Evolutionary conservation across 2,888 invertebrate genomes (phyloP), one percentile per base, ranked within the genome.

Genomic region (Unio delphinus): DNA sequence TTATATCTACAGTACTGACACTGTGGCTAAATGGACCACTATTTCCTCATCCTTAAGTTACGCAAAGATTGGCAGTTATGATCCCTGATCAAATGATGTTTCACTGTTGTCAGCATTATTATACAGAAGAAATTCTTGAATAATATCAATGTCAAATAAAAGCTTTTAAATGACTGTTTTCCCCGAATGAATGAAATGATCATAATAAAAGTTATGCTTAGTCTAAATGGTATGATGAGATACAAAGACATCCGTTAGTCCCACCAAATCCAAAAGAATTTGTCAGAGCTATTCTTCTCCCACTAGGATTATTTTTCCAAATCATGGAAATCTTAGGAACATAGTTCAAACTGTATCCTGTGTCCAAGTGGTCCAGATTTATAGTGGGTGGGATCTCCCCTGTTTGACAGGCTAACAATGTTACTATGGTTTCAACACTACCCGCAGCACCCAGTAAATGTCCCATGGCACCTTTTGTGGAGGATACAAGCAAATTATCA

Each of bases 221-320:
- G 34, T 34, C 64, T 30, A 34, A 26, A 17, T 5, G 18, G 17
- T n/a, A 23, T 34, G 63, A 45, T 45, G 45, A 45, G 45, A 90
- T 72, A 79, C 89, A 89, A 17, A 90, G 67, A 71, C 94, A 94
- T 34, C 97, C 97, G 92, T 99, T 99, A 4, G 98, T 99, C 61
- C 99, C 99, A 68, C 99, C 99, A 92, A 99, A 99, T 7, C 99
- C 99, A 92, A 99, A 99, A 0, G 99, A 97, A 91, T 99, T 99
- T 90, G 96, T 97, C 65, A 99, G 90, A 23, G 96, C 97, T 82
- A 97, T 91, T 85, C 90, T 76, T 67, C 81, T 74, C 7, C 65
- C 63, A 78, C 87, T 23, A 67, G 83, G 87, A 60, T 79, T 64
- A 28, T 90, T 86, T 95, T 90, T 85, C 95, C 95, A 96, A 75